Percentiles rank a stretch among this genome's conserved stretches.
These are phyloP conservation scores for Sebastes steindachneri DNA, from an alignment of 2,797 vertebrate species.

Conservation along the genomic window DNA sequence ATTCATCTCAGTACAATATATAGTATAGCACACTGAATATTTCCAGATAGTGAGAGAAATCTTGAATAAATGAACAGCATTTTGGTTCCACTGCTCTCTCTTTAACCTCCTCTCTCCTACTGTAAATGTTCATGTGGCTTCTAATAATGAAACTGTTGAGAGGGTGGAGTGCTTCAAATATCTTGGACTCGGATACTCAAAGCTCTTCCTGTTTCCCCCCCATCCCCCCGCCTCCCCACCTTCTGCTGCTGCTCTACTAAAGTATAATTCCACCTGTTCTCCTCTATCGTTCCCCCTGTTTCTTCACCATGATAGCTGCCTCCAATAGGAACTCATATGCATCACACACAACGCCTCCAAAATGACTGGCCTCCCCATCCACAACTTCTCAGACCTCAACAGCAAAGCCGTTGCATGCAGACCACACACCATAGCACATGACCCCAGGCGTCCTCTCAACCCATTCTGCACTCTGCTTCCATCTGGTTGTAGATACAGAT, in stretches of 20 bases:
- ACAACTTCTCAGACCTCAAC: background rate
- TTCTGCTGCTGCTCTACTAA: too few relatives aligned
- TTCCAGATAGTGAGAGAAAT: background rate
- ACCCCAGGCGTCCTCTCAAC: background rate
- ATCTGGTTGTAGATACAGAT: background rate
- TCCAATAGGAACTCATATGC: background rate
- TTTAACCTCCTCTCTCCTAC: background rate
- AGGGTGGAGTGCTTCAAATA: background rate
- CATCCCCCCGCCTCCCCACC: too few relatives aligned
- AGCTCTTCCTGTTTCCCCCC: too few relatives aligned
- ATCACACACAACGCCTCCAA: background rate
- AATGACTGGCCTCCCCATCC: background rate
- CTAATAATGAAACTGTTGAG: background rate
- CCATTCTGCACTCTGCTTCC: background rate
- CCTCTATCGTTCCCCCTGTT: too few relatives aligned
- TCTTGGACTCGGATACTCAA: background rate
- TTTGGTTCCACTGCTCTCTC: background rate
- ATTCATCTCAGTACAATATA: background rate
- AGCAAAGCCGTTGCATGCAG: background rate
- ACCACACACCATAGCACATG: background rate
- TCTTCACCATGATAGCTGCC: too few relatives aligned
- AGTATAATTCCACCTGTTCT: too few relatives aligned
- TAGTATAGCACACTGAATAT: background rate
- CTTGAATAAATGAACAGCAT: background rate
- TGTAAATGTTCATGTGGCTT: background rate